Evolutionary conservation across 2,797 vertebrate species (phyloP), one percentile per base, ranked within the genome.

Genomic region (Enteromius fasciolatus): DNA sequence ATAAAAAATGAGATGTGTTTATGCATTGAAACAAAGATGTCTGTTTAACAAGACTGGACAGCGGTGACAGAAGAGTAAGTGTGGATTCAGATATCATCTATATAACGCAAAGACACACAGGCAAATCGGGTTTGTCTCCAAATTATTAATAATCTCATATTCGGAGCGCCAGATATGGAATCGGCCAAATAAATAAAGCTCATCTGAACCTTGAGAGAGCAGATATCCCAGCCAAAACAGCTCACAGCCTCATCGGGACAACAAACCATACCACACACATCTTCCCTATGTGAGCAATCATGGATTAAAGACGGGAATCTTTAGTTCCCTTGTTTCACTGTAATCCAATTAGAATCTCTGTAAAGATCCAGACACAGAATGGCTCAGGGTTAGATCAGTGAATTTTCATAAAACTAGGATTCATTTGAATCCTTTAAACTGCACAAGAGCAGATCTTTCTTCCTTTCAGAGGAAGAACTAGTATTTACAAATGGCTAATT

Each of bases 261-360:
- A 36, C 14, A 33, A 57, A 69, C 25, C n/a, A 39, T 25, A 57
- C 48, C 12, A 0, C 33, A 79, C 25, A 67, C 17, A 46, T 68
- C 33, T 48, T 69, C 50, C 72, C 48, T 67, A 66, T 28, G 78
- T 75, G 67, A 64, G 52, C 36, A 69, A 68, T 46, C 72, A 80
- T 33, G 20, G 57, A 76, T 48, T 76, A 84, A 61, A 61, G 50
- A 20, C 69, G 10, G 18, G 39, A n/a, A 59, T 54, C 63, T 64
- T 74, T 23, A 18, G 28, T 70, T 36, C n/a, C 20, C 25, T 70
- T 76, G 6, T 23, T 28, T 76, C 31, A 44, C 50, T 23, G 14
- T 77, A 64, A 66, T 57, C 11, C 46, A 57, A 77, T 46, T 31
- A 18, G 8, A 72, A 48, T 66, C 9, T 57, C 64, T 70, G 57